Percentiles rank a stretch among this genome's conserved stretches.
Evolutionary conservation across 2,888 invertebrate genomes (phyloP).

Genomic region (Tortrix viridana): DNA sequence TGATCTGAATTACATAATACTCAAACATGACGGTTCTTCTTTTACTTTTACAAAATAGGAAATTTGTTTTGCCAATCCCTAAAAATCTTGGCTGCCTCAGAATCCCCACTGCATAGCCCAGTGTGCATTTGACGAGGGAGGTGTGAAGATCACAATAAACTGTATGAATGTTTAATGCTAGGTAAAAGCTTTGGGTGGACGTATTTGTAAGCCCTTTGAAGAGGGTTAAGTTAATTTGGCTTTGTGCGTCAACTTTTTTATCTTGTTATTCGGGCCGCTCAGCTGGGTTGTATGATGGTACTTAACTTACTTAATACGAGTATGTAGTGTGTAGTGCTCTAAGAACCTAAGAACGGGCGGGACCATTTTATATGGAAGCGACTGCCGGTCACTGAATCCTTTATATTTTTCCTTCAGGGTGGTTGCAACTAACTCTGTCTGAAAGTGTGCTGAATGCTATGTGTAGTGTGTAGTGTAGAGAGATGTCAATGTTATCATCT

Average conservation of each 20-base stretch:
- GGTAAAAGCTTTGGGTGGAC: constrained; percentile 74
- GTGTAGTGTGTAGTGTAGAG: too few relatives aligned
- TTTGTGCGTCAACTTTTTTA: constrained; percentile 76
- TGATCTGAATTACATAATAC: too few relatives aligned
- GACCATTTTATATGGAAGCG: too few relatives aligned
- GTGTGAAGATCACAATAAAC: constrained; percentile 77
- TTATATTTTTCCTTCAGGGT: constrained; percentile 4
- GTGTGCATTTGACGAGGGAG: constrained; percentile 48
- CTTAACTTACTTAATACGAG: constrained; percentile 40
- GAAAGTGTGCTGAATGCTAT: background rate
- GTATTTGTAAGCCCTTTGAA: constrained; percentile 78
- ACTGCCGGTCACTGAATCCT: background rate
- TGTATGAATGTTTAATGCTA: constrained; percentile 75
- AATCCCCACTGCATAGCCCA: constrained; percentile 31
- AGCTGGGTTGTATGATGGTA: constrained; percentile 55
- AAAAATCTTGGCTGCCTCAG: constrained; percentile 4
- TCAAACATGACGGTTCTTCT: too few relatives aligned
- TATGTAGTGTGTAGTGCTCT: too few relatives aligned
- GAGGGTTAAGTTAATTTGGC: constrained; percentile 80
- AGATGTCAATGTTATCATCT: too few relatives aligned
- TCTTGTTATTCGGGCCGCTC: constrained; percentile 38
- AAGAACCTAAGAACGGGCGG: too few relatives aligned
- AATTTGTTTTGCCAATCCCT: background rate
- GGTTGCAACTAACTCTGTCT: background rate
- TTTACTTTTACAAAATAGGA: background rate